Conservation (phyloP, 2,888 invertebrate species). For the Heteropelma amictum region DNA sequence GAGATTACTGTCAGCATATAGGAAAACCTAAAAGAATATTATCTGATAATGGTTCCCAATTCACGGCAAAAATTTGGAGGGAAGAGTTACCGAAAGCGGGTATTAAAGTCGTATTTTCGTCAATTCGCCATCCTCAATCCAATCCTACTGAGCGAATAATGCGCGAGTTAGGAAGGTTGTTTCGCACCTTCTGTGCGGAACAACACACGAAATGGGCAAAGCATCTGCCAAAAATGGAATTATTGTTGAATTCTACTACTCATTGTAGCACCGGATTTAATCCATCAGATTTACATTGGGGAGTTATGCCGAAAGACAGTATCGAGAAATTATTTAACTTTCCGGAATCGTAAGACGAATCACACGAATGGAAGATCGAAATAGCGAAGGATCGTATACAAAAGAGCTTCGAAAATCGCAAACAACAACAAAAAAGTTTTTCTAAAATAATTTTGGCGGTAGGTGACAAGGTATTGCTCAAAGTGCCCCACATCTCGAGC, state of each 20-base stretch:
- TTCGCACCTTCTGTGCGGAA: constrained; percentile 5
- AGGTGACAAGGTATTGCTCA: constrained; percentile 27
- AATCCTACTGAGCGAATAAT: constrained; percentile 44
- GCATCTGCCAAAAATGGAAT: background rate
- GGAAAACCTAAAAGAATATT: background rate
- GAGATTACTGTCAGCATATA: background rate
- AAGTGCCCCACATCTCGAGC: constrained; percentile 28
- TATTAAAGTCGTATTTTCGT: constrained; percentile 28
- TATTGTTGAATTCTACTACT: constrained; percentile 1
- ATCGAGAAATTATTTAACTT: background rate
- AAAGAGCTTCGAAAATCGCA: background rate
- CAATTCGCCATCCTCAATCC: constrained; percentile 14
- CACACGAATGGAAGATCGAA: background rate
- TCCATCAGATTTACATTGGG: background rate
- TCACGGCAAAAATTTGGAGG: constrained; percentile 5
- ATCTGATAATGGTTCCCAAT: constrained; percentile 1
- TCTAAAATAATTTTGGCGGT: too few relatives aligned
- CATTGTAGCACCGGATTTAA: constrained; percentile 1
- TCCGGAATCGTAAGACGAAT: background rate
- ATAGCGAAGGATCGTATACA: background rate
- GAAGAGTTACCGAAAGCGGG: background rate
- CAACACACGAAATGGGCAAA: constrained; percentile 11
- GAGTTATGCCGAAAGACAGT: background rate
- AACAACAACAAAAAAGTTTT: background rate
- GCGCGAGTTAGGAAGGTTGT: too few relatives aligned